These are phyloP conservation scores for Cladopsammia gracilis DNA, from an alignment of 64 coral and sea anemone genomes.

Conservation along the genomic window DNA sequence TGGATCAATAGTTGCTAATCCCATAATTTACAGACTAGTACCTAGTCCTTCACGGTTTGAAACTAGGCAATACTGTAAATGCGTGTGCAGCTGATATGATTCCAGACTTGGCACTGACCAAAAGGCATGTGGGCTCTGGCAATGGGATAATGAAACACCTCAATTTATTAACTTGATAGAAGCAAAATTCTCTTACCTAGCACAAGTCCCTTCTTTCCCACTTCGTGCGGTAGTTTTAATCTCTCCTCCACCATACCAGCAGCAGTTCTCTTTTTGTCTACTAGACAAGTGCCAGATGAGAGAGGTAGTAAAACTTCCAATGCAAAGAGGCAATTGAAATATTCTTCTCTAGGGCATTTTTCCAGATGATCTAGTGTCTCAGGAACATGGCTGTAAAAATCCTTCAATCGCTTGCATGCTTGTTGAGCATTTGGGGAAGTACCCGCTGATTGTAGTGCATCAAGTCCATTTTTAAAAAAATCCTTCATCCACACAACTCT, in stretches of 20 bases:
- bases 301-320: constrained; percentile 50
- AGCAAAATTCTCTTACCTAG: constrained; percentile 59
- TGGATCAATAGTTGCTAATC: too few relatives aligned
- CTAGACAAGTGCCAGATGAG: constrained; percentile 43
- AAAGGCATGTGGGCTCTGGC: constrained; percentile 49
- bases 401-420: constrained; percentile 54
- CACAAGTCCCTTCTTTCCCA: constrained; percentile 49
- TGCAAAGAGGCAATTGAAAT: constrained; percentile 46
- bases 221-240: constrained; percentile 46
- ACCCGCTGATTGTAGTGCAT: constrained; percentile 27
- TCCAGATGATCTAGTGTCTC: constrained; percentile 28
- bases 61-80: too few relatives aligned
- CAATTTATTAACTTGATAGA: constrained; percentile 53
- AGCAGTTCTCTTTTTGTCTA: constrained; percentile 45
- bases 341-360: constrained; percentile 38
- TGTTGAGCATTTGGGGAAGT: constrained; percentile 42
- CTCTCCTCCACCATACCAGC: constrained; percentile 29
- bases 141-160: constrained; percentile 56
- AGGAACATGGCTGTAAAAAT: constrained; percentile 40
- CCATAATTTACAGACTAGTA: too few relatives aligned
- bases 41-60: too few relatives aligned
- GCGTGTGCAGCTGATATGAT: too few relatives aligned
- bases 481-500: constrained; percentile 26
- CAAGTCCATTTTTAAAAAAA: constrained; percentile 39
- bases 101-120: constrained; percentile 40